These are phyloP conservation scores for Zaprionus davidi DNA, from an alignment of 1,140 invertebrate genomes.

Conservation along the genomic window DNA sequence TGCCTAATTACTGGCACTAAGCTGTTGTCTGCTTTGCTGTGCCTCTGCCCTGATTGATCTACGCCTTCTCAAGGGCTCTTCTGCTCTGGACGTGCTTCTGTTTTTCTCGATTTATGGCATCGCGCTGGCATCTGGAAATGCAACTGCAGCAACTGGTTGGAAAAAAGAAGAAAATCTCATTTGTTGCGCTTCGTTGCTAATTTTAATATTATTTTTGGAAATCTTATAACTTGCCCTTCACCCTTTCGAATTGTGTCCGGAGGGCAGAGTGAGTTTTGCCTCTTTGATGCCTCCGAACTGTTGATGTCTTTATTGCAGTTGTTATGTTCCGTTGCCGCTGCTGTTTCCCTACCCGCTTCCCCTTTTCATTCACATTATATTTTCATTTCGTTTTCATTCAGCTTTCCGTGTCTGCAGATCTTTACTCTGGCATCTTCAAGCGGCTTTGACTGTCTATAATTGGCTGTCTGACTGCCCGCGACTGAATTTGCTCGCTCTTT, in stretches of 20 bases:
- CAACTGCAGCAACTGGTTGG: slow-evolving; percentile 29
- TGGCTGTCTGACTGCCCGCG: slow-evolving; percentile 58
- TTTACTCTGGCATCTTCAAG: slow-evolving; percentile 70
- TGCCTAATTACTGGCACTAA: slow-evolving; percentile 76
- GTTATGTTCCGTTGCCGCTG: slow-evolving; percentile 18
- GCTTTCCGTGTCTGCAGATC: slow-evolving; percentile 48
- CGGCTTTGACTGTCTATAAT: slow-evolving; percentile 77
- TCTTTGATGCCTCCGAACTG: slow-evolving; percentile 75
- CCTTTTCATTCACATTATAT: slow-evolving; percentile 59
- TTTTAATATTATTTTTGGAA: slow-evolving; percentile 83
- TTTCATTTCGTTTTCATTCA: slow-evolving; percentile 69
- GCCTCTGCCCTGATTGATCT: slow-evolving; percentile 62
- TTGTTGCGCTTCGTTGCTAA: slow-evolving; percentile 78
- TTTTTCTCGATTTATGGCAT: slow-evolving; percentile 56
- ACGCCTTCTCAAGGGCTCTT: slow-evolving; percentile 22
- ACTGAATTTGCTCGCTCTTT: slow-evolving; percentile 24
- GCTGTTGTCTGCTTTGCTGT: slow-evolving; percentile 53
- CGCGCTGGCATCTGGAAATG: slow-evolving; percentile 13
- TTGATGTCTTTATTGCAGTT: slow-evolving; percentile 81
- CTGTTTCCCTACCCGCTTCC: not conserved
- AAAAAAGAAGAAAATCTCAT: slow-evolving; percentile 55
- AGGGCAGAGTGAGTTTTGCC: slow-evolving; percentile 11
- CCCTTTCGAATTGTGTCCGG: not conserved
- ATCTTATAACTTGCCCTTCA: slow-evolving; percentile 68
- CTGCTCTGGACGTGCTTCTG: slow-evolving; percentile 41